phyloP scores from a whole-genome alignment of 2,888 invertebrate species.

The Limnephilus lunatus region DNA sequence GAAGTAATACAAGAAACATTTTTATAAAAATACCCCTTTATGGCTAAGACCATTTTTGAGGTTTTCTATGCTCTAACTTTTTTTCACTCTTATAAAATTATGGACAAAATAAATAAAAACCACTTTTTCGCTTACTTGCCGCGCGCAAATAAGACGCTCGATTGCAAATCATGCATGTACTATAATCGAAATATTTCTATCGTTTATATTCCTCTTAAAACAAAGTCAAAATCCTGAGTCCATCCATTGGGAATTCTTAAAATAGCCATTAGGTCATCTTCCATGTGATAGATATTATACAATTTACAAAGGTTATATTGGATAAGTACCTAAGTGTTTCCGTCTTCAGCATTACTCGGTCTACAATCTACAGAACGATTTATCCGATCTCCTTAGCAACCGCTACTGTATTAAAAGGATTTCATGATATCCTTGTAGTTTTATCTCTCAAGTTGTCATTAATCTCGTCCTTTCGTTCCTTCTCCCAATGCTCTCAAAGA shows the following conservation, averaged over 20 bases:
- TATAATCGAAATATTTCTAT: no score
- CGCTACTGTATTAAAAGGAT: not conserved
- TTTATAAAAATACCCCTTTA: no score
- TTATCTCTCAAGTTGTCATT: not conserved
- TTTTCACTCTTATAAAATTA: no score
- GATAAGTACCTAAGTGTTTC: slow-evolving; percentile 5
- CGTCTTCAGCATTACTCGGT: not conserved
- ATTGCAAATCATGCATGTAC: no score
- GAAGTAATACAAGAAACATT: no score
- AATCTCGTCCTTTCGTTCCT: not conserved
- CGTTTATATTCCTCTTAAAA: no score
- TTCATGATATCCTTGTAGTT: not conserved
- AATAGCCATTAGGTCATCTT: slow-evolving; percentile 19
- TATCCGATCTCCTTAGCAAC: not conserved
- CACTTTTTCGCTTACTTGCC: no score
- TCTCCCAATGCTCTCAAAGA: not conserved
- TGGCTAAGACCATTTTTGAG: no score
- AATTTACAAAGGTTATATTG: not conserved
- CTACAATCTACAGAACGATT: not conserved
- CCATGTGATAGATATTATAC: not conserved
- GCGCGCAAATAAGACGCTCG: no score
- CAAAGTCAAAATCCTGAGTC: not conserved
- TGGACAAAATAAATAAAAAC: no score
- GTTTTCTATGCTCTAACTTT: no score
- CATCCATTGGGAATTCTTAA: not conserved